Evolutionary conservation across 2,888 invertebrate species (phyloP).

Genomic region (Ophion slaviceki): DNA sequence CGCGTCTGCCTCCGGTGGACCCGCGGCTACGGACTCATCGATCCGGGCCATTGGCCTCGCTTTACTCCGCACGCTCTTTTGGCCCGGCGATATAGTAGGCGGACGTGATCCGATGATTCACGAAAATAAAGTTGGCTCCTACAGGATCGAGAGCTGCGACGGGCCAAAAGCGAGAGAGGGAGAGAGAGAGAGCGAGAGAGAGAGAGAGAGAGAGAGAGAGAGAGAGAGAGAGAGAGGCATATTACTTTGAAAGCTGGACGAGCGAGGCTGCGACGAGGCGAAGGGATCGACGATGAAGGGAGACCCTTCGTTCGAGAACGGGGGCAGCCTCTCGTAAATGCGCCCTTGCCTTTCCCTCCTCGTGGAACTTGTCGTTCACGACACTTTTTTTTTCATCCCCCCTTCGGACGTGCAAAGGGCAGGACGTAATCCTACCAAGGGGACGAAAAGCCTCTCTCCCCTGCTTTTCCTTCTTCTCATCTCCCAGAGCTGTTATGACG

Average conservation of each 20-base stretch:
- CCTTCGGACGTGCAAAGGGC: slow-evolving; percentile 6
- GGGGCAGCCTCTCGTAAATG: slow-evolving; percentile 32
- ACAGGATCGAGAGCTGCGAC: slow-evolving; percentile 23
- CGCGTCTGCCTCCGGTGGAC: slow-evolving; percentile 31
- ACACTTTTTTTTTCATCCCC: not conserved
- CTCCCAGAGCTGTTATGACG: slow-evolving; percentile 17
- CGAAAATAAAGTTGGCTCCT: slow-evolving; percentile 67
- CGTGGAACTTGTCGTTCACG: slow-evolving; percentile 16
- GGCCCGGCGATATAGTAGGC: slow-evolving; percentile 28
- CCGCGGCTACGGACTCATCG: slow-evolving; percentile 59
- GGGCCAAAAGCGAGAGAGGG: slow-evolving; percentile 3
- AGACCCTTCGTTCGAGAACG: slow-evolving; percentile 28
- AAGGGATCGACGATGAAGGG: slow-evolving; percentile 40
- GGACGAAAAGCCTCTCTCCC: slow-evolving; percentile 21
- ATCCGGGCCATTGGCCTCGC: slow-evolving; percentile 67
- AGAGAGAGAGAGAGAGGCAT: not conserved
- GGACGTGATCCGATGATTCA: slow-evolving; percentile 63
- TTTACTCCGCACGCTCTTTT: slow-evolving; percentile 49
- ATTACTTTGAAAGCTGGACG: slow-evolving; percentile 28
- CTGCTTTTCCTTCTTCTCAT: slow-evolving; percentile 11
- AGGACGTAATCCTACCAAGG: slow-evolving; percentile 37
- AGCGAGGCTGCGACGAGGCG: not conserved
- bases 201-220: slow-evolving; percentile 8
- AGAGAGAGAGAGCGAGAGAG: not conserved
- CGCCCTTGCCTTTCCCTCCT: not conserved